These are phyloP conservation scores for Tapera naevia DNA, from an alignment of 2,797 vertebrate species.

Conservation along the genomic window DNA sequence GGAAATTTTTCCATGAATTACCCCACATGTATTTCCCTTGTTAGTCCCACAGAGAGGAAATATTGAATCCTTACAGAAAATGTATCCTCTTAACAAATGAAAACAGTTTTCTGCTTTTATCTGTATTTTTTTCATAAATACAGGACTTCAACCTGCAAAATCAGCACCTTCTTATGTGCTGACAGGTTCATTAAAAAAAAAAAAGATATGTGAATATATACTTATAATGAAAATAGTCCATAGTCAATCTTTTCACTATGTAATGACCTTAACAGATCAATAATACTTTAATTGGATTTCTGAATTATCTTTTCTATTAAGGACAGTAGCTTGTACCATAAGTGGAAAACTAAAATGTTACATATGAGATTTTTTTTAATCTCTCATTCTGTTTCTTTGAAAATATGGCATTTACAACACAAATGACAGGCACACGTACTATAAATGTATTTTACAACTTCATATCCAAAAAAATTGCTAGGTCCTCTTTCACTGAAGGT, in stretches of 20 bases:
- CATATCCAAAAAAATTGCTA: conserved; percentile 24
- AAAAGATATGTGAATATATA: background rate
- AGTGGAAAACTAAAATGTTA: conserved; percentile 28
- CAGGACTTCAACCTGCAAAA: background rate
- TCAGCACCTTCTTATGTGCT: conserved; percentile 6
- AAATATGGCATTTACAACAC: conserved; percentile 22
- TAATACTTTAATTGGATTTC: conserved; percentile 7
- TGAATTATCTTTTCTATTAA: background rate
- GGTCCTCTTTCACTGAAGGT: background rate
- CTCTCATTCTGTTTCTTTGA: conserved; percentile 36
- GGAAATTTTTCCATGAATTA: background rate
- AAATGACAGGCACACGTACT: conserved; percentile 6
- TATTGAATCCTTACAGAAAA: background rate
- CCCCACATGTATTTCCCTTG: background rate
- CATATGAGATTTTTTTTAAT: background rate
- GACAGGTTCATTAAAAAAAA: background rate
- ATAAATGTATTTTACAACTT: conserved; percentile 23
- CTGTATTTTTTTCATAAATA: background rate
- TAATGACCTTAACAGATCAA: conserved; percentile 13
- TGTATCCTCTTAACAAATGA: background rate
- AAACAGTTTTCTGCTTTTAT: background rate
- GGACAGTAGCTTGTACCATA: background rate
- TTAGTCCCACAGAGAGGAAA: background rate
- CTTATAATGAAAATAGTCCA: conserved; percentile 1
- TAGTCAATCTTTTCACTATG: background rate